Evolutionary conservation across 1,140 invertebrate genomes (phyloP).

Genomic region (Drosophila kepulauana): DNA sequence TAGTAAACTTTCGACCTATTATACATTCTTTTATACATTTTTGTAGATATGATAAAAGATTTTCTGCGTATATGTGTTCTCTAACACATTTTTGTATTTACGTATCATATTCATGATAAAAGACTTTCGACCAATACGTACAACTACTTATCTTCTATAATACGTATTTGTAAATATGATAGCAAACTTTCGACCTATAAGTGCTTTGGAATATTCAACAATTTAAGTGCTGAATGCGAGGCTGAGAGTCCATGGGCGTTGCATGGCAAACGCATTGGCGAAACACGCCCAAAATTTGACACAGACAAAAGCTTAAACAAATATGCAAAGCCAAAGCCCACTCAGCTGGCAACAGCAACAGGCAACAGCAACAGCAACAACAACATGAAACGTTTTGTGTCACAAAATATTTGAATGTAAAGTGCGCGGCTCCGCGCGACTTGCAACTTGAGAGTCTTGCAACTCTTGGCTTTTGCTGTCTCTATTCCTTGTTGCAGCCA

Average conservation of each 20-base stretch:
- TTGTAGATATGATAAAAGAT: too few relatives aligned
- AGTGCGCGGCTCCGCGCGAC: conserved; percentile 63
- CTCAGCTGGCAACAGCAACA: conserved; percentile 2
- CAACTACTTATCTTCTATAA: too few relatives aligned
- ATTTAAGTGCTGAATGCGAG: neutral
- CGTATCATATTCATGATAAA: too few relatives aligned
- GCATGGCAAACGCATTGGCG: conserved; percentile 44
- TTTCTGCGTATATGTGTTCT: too few relatives aligned
- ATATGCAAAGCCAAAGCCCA: conserved; percentile 43
- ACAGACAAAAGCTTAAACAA: conserved; percentile 68
- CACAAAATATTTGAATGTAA: conserved; percentile 83
- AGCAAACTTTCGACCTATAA: conserved; percentile 1
- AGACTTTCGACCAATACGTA: too few relatives aligned
- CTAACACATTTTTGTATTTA: too few relatives aligned
- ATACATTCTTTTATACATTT: too few relatives aligned
- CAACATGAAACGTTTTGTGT: conserved; percentile 75
- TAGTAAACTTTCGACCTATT: neutral
- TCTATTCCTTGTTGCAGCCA: conserved; percentile 60
- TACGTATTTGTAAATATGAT: neutral
- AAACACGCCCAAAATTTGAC: conserved; percentile 70
- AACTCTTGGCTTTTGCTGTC: conserved; percentile 60
- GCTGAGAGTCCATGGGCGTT: neutral
- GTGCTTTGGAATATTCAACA: conserved; percentile 6
- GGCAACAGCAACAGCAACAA: conserved; percentile 36
- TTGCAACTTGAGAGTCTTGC: conserved; percentile 43